Evolutionary conservation across 2,113 vertebrate species (phyloP), one percentile per base, ranked within the genome.

Genomic region (Podiceps cristatus): DNA sequence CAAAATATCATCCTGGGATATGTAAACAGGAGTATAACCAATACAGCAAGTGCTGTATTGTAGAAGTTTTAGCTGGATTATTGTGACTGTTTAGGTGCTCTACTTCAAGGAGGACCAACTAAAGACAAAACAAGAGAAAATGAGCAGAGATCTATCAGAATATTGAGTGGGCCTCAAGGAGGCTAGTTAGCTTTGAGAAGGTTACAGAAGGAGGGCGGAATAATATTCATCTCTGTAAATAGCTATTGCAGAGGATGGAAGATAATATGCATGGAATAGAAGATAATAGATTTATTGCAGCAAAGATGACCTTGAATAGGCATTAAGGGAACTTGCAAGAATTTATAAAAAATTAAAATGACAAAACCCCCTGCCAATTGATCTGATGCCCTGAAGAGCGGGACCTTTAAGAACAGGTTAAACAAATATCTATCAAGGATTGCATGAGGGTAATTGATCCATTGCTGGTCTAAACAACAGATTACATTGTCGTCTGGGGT

Each of bases 351-450:
- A 50, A 23, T 19, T 9, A 37, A 37, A 37, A 37, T 9, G 9
- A 29, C 16, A 75, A 76, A 52, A 17, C 0, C 6, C 8, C 10
- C 4, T 13, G 13, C 27, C 2, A 1, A 15, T 77, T 50, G 22
- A 29, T 72, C 23, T 45, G 31, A 78, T 52, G 33, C 23, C 19
- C 17, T 27, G 18, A 29, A n/a, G 31, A 33, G 44, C 5, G 45
- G 60, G 31, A 40, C 6, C 11, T 62, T 55, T 44, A 56, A 62
- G 42, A 91, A 58, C 9, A 45, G 12, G 17, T 84, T 73, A 60
- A 88, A 71, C 17, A 73, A 45, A 68, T 68, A 31, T 33, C n/a
- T 52, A 4, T 63, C n/a, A 85, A 73, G 58, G 64, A 33, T 45
- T 49, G 7, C 10, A 28, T 35, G 33, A 60, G 7, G 47, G 35